These are phyloP conservation scores for Stenolophus ochropezus DNA, from an alignment of 2,888 invertebrate species.

Conservation along the genomic window DNA sequence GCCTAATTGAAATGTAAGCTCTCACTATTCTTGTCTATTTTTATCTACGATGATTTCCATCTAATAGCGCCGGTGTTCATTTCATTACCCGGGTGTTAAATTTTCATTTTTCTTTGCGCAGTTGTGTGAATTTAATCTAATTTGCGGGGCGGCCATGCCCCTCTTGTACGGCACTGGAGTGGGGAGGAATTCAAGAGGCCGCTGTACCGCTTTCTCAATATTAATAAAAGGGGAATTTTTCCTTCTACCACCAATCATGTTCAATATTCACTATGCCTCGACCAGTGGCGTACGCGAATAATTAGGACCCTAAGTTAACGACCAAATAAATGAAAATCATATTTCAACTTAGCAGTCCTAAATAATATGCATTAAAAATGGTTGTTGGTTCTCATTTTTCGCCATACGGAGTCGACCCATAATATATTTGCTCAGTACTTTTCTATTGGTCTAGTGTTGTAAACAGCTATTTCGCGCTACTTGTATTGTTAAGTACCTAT, in stretches of 20 bases:
- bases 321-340: neutral
- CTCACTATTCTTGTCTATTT: neutral
- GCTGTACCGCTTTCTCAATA: slow-evolving; percentile 14
- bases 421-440: too few relatives aligned
- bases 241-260: slow-evolving; percentile 30
- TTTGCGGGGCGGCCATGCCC: neutral
- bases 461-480: too few relatives aligned
- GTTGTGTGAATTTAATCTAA: slow-evolving; percentile 30
- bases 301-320: neutral
- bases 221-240: slow-evolving; percentile 37
- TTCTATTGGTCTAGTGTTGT: too few relatives aligned
- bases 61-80: slow-evolving; percentile 1
- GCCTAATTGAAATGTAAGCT: slow-evolving; percentile 15
- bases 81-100: slow-evolving; percentile 28
- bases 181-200: neutral
- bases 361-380: too few relatives aligned
- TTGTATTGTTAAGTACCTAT: too few relatives aligned
- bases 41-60: neutral
- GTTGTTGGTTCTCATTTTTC: too few relatives aligned
- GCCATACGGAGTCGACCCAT: too few relatives aligned
- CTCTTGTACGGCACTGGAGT: slow-evolving; percentile 19
- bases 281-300: slow-evolving; percentile 2
- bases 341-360: too few relatives aligned
- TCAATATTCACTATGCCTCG: slow-evolving; percentile 5
- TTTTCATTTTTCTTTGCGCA: slow-evolving; percentile 32